These are phyloP conservation scores for Drosophila algonquin DNA, from an alignment of 2,888 invertebrate genomes.

Conservation along the genomic window DNA sequence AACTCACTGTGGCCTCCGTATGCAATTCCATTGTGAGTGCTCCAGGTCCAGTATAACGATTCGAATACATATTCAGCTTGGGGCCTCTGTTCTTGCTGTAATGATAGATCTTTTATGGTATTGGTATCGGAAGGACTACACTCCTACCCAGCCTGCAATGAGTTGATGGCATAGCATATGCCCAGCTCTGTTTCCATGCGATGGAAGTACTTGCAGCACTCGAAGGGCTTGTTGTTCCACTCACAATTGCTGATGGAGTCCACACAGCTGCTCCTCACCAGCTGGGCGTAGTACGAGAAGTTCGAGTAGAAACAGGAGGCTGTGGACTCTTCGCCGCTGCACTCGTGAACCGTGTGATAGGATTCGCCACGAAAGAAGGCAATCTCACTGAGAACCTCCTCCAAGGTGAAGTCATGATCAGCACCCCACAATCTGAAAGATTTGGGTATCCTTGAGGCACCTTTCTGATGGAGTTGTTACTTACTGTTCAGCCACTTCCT, in stretches of 20 bases:
- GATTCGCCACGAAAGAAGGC: slow-evolving; percentile 88
- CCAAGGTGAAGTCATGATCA: slow-evolving; percentile 88
- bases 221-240: slow-evolving; percentile 86
- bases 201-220: slow-evolving; percentile 88
- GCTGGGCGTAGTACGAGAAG: slow-evolving; percentile 86
- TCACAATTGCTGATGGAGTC: slow-evolving; percentile 86
- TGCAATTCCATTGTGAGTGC: slow-evolving; percentile 85
- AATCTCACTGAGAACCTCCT: slow-evolving; percentile 89
- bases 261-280: slow-evolving; percentile 86
- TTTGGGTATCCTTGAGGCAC: background rate
- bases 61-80: slow-evolving; percentile 87
- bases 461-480: slow-evolving; percentile 50
- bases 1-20: slow-evolving; percentile 84
- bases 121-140: background rate
- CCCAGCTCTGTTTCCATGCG: slow-evolving; percentile 88
- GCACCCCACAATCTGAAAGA: slow-evolving; percentile 86
- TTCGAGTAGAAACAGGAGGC: slow-evolving; percentile 86
- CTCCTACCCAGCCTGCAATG: slow-evolving; percentile 85
- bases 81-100: slow-evolving; percentile 79
- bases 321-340: slow-evolving; percentile 85
- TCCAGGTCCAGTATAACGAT: slow-evolving; percentile 87
- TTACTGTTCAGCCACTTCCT: slow-evolving; percentile 87
- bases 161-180: slow-evolving; percentile 88
- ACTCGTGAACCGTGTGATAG: slow-evolving; percentile 88
- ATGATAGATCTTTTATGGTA: background rate